Conservation (phyloP, 2,797 vertebrate genomes). For the Arnoldichthys spilopterus region DNA sequence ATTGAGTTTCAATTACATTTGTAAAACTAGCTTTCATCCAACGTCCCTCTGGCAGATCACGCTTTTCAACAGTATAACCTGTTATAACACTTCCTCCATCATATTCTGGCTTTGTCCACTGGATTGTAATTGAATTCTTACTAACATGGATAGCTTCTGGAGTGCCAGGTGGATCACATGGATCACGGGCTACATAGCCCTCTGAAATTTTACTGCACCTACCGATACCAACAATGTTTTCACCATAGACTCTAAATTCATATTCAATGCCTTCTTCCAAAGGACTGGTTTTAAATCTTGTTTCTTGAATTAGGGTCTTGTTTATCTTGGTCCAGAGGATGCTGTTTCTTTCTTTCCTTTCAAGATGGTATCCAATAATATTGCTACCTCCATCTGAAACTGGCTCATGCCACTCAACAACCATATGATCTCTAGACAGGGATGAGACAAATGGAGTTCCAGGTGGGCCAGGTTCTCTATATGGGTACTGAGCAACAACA, state of each 20-base stretch:
- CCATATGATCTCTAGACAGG: constrained; percentile 91
- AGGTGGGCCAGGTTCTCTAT: constrained; percentile 96
- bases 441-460: constrained; percentile 92
- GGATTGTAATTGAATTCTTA: constrained; percentile 90
- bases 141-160: constrained; percentile 92
- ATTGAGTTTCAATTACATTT: constrained; percentile 96
- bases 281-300: constrained; percentile 88
- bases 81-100: constrained; percentile 96
- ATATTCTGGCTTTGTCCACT: constrained; percentile 96
- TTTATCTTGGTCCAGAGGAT: constrained; percentile 97
- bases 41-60: constrained; percentile 95
- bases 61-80: constrained; percentile 95
- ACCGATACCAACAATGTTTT: constrained; percentile 97
- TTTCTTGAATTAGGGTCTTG: constrained; percentile 92
- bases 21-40: constrained; percentile 98
- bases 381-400: constrained; percentile 91
- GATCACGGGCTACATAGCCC: constrained; percentile 92
- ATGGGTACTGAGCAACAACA: constrained; percentile 94
- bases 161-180: constrained; percentile 93
- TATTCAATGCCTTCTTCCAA: constrained; percentile 97
- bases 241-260: constrained; percentile 94
- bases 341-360: constrained; percentile 97
- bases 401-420: constrained; percentile 96
- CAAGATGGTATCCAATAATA: constrained; percentile 95
- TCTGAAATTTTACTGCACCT: constrained; percentile 96